A percentile compares a stretch with the other conserved stretches of the same genome.
These are phyloP conservation scores for Babylonia areolata DNA, from an alignment of 1,140 invertebrate species.

Conservation along the genomic window DNA sequence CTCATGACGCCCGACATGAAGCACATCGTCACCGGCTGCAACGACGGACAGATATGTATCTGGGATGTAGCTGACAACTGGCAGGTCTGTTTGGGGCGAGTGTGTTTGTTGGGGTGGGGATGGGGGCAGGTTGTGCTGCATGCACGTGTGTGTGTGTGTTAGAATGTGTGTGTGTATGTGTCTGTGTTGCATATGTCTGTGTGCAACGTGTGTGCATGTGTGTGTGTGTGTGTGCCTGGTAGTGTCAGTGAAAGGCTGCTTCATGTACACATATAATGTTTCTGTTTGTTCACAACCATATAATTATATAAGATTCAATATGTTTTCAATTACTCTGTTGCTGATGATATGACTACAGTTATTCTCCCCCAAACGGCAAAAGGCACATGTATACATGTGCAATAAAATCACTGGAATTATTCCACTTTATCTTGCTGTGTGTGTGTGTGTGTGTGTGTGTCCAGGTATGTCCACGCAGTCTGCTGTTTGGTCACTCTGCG, in stretches of 20 bases:
- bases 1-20: constrained; percentile 93
- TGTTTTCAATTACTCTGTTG: no score
- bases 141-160: not conserved
- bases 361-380: no score
- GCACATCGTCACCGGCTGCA: constrained; percentile 96
- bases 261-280: no score
- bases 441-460: constrained; percentile 48
- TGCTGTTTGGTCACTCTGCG: constrained; percentile 96
- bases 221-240: no score
- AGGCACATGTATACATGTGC: no score
- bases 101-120: no score
- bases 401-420: no score
- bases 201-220: no score
- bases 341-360: no score
- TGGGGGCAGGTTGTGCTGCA: not conserved
- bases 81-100: constrained; percentile 56
- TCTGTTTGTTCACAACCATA: no score
- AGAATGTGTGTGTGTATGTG: not conserved
- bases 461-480: constrained; percentile 94
- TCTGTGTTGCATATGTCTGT: not conserved
- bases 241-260: no score
- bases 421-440: not conserved
- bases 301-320: no score
- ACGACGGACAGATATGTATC: constrained; percentile 98
- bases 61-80: constrained; percentile 86